Conservation (phyloP, 2,888 invertebrate species). For the Dione vanillae region DNA sequence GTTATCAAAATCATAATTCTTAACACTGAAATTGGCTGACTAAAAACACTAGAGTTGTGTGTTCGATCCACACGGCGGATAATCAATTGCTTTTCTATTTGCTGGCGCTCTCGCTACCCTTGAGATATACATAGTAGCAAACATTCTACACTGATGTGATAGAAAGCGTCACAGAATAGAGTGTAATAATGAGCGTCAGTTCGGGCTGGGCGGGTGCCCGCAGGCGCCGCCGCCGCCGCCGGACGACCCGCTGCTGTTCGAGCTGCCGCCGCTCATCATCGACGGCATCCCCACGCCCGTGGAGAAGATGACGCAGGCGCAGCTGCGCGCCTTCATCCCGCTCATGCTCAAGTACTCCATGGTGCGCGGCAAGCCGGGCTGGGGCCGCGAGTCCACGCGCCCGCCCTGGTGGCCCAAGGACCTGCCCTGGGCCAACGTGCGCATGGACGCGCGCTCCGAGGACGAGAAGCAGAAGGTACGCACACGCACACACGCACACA, state of each 20-base stretch:
- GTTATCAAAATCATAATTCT: too few species aligned
- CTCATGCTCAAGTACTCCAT: constrained; percentile 99
- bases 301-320: constrained; percentile 99
- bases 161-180: constrained; percentile 16
- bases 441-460: constrained; percentile 98
- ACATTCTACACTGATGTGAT: background rate
- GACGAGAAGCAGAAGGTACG: constrained; percentile 98
- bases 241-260: constrained; percentile 97
- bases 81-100: too few species aligned
- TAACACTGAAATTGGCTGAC: too few species aligned
- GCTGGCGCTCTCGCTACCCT: too few species aligned
- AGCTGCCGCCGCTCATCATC: constrained; percentile 97
- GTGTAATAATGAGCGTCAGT: constrained; percentile 77
- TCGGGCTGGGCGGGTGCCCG: constrained; percentile 78
- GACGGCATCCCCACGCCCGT: constrained; percentile 99
- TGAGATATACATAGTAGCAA: too few species aligned
- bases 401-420: constrained; percentile 99
- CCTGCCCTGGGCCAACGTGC: constrained; percentile 98
- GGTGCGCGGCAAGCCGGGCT: constrained; percentile 96
- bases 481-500: too few species aligned
- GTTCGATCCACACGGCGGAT: too few species aligned
- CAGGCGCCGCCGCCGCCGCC: constrained; percentile 83
- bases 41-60: too few species aligned
- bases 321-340: constrained; percentile 97
- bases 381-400: constrained; percentile 97